Base-by-base conservation (phyloP, 2,888 invertebrate species). In the Calliscelio sp. region DNA sequence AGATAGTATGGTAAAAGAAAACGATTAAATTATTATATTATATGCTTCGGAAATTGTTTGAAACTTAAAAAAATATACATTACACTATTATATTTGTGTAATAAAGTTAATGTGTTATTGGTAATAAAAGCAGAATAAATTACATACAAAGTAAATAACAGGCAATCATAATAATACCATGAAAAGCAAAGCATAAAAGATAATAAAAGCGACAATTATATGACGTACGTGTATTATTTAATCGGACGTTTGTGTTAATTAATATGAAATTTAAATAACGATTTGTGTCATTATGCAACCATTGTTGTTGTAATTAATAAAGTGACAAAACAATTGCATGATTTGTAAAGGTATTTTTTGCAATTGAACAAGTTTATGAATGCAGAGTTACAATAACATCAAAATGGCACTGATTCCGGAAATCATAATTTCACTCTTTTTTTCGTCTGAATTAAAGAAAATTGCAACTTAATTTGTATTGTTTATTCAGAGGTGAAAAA, bases 301-400 rank as follows among this genome's bases (percentile, higher is more conserved):
- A 16, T 59, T 38, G 38, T 63, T 63, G 61, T 63, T 25, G 11
- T 44, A 63, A 63, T 63, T 63, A 63, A 63, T 44, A 25, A 18
- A 20, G 20, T 2, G 35, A 3, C 35, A 20, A 35, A 57, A 20
- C 57, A 35, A 20, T 57, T n/a, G 18, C 35, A 32, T n/a, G 22
- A 59, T 41, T 59, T 22, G 59, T 24, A 41, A 38, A 14, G n/a
- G n/a, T 59, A 22, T 41, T 41, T 41, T 46, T 18, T 35, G 18
- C 14, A 18, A 55, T 28, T 55, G 18, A 57, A 2, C 20, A 35
- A 35, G 18, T 20, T 20, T 18, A 35, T 14, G 20, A 57, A 1
- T 14, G 8, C 3, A 38, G 38, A 14, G 14, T 3, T 14, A 38
- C 6, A 38, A 38, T 14, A 38, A 3, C 6, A 14, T 38, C 11